Percentiles rank a stretch among this genome's conserved stretches.
Evolutionary conservation across 2,113 vertebrate species (phyloP).

Genomic region (Scomber scombrus): DNA sequence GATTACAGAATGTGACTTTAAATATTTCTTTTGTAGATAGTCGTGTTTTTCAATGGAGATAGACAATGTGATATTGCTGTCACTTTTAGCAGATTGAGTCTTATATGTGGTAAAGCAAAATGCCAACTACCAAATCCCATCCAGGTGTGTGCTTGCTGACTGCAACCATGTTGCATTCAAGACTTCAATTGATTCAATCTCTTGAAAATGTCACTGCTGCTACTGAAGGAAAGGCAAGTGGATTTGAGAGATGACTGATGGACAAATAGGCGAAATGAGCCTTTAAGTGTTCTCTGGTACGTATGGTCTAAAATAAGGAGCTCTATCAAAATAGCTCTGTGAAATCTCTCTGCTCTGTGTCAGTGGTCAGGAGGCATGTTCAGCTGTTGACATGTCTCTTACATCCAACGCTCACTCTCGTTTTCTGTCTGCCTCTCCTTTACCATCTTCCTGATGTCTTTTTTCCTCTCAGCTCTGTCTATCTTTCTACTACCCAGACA

Average conservation of each 20-base stretch:
- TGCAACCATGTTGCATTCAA: background rate
- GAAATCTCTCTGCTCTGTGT: slow-evolving; percentile 65
- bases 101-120: background rate
- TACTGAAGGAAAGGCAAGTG: slow-evolving; percentile 5
- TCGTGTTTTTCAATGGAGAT: background rate
- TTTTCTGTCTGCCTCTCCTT: slow-evolving; percentile 40
- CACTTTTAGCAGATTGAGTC: background rate
- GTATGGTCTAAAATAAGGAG: slow-evolving; percentile 70
- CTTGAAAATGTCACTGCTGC: slow-evolving; percentile 7
- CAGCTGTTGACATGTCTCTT: slow-evolving; percentile 78
- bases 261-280: slow-evolving; percentile 50
- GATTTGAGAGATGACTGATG: slow-evolving; percentile 46
- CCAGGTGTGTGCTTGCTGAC: background rate
- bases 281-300: slow-evolving; percentile 54
- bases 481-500: slow-evolving; percentile 15
- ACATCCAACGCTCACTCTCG: slow-evolving; percentile 14
- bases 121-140: background rate
- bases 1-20: background rate
- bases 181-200: background rate
- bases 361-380: slow-evolving; percentile 69
- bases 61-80: background rate
- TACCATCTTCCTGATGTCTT: slow-evolving; percentile 14
- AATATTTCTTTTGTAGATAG: background rate
- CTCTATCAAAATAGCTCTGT: slow-evolving; percentile 77
- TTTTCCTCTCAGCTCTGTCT: background rate